Evolutionary conservation across 2,888 invertebrate species (phyloP).

Genomic region (Amitus sp.): DNA sequence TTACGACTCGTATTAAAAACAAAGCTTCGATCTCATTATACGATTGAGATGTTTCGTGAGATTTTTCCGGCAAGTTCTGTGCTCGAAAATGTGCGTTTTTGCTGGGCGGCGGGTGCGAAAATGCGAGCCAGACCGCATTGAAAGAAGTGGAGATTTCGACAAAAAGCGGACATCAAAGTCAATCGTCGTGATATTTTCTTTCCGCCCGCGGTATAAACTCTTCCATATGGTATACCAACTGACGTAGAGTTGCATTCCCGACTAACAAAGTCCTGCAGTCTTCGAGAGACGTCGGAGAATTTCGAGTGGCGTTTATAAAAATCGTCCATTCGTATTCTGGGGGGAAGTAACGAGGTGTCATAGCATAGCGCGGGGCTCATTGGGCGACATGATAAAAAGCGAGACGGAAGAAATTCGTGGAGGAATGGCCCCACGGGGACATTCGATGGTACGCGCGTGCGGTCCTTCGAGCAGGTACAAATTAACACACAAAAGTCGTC

Average conservation of each 20-base stretch:
- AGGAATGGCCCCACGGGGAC: constrained; percentile 22
- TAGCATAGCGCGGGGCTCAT: constrained; percentile 5
- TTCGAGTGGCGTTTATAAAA: neutral
- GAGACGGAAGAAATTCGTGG: neutral
- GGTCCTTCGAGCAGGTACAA: constrained; percentile 48
- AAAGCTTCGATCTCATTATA: too few relatives aligned
- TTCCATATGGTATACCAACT: constrained; percentile 43
- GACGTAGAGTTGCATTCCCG: neutral
- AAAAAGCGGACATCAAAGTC: constrained; percentile 50
- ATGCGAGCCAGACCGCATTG: neutral
- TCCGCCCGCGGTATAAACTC: constrained; percentile 44
- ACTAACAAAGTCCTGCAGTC: neutral
- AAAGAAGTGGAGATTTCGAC: constrained; percentile 27
- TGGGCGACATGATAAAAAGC: neutral
- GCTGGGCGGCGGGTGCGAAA: neutral
- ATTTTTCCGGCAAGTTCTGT: neutral
- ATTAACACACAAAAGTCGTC: constrained; percentile 66
- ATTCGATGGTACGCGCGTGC: constrained; percentile 36
- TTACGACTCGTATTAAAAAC: too few relatives aligned
- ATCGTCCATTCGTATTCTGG: neutral
- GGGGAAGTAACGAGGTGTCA: constrained; percentile 6
- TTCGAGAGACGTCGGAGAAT: neutral
- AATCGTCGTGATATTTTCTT: constrained; percentile 46
- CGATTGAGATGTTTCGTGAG: neutral
- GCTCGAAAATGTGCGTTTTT: constrained; percentile 4